Percentiles rank a stretch among this genome's conserved stretches.
Evolutionary conservation across 2,113 vertebrate genomes (phyloP).

Genomic region (Sialia sialis): DNA sequence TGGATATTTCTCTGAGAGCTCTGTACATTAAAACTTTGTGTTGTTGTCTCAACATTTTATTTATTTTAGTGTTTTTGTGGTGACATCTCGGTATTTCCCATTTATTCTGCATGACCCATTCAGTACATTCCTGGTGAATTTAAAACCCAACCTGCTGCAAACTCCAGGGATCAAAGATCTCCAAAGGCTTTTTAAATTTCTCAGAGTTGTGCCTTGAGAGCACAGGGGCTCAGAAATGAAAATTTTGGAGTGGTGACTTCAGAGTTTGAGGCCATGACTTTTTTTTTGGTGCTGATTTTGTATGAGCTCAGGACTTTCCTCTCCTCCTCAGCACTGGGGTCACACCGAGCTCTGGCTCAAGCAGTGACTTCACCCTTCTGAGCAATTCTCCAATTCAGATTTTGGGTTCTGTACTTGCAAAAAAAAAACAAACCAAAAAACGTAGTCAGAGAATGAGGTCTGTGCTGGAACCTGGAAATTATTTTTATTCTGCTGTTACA

Average conservation of each 20-base stretch:
- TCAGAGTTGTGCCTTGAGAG: neutral
- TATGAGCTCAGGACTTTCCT: neutral
- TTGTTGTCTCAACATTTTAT: neutral
- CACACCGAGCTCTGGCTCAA: neutral
- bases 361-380: neutral
- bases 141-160: neutral
- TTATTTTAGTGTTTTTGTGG: neutral
- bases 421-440: fast-evolving
- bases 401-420: neutral
- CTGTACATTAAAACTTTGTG: neutral
- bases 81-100: neutral
- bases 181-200: neutral
- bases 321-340: neutral
- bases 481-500: neutral
- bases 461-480: neutral
- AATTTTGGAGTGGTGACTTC: neutral
- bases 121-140: neutral
- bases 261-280: neutral
- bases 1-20: neutral
- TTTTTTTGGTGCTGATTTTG: neutral
- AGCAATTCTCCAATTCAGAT: neutral
- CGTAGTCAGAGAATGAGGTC: fast-evolving
- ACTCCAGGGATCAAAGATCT: neutral
- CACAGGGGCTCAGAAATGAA: neutral
- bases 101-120: neutral